phyloP scores from a whole-genome alignment of 2,888 invertebrate species.

The Suillia variegata region DNA sequence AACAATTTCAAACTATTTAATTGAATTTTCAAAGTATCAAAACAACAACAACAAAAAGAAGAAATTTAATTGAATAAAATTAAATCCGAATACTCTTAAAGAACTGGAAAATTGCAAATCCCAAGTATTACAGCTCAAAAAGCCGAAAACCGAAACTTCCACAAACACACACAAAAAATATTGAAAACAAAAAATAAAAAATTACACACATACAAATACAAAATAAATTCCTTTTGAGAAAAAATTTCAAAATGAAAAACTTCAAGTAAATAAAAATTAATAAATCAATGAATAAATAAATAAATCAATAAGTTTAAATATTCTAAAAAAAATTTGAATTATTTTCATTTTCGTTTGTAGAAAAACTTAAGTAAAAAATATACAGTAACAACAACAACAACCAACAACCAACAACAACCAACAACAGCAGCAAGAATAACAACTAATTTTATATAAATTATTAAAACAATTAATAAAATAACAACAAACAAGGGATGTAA shows the following conservation, averaged over 20 bases:
- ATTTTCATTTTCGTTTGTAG: no score
- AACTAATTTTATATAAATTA: no score
- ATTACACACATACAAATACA: constrained; percentile 26
- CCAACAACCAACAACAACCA: not conserved
- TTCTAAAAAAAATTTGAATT: not conserved
- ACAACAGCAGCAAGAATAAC: constrained; percentile 10
- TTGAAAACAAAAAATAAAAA: constrained; percentile 37
- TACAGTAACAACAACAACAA: not conserved
- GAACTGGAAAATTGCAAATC: constrained; percentile 9
- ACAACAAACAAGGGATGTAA: constrained; percentile 49
- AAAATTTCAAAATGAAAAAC: not conserved
- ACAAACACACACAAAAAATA: no score
- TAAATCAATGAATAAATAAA: no score
- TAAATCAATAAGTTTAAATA: no score
- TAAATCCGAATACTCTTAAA: constrained; percentile 5
- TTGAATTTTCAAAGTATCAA: no score
- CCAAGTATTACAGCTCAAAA: constrained; percentile 25
- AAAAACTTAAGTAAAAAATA: constrained; percentile 19
- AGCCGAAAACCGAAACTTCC: constrained; percentile 20
- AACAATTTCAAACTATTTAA: constrained; percentile 15
- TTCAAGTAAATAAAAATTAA: constrained; percentile 10
- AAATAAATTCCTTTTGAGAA: not conserved
- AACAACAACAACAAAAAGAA: constrained; percentile 28
- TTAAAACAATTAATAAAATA: constrained; percentile 26
- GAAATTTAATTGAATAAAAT: constrained; percentile 6